Conservation (phyloP, 2,888 invertebrate species). For the Patella depressa region DNA sequence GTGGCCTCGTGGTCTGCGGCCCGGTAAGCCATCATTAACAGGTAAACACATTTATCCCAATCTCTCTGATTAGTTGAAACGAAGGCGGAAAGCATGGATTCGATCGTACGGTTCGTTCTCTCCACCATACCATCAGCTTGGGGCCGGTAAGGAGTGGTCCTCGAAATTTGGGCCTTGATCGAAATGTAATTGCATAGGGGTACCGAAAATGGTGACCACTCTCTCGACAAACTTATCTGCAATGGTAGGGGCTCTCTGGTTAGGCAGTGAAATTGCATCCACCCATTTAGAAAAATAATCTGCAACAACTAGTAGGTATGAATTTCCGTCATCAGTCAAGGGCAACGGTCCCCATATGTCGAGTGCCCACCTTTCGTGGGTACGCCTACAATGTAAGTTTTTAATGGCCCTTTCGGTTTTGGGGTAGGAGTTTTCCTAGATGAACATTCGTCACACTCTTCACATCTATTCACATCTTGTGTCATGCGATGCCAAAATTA, state of each 20-base stretch:
- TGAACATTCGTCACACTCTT: constrained; percentile 22
- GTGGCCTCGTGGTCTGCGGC: not conserved
- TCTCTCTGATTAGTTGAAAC: not conserved
- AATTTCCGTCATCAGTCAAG: not conserved
- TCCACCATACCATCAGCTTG: constrained; percentile 14
- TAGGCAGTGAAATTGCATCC: not conserved
- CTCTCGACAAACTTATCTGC: not conserved
- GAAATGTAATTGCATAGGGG: not conserved
- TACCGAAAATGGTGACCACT: not conserved
- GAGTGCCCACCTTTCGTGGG: constrained; percentile 12
- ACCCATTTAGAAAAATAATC: constrained; percentile 12
- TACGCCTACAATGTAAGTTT: not conserved
- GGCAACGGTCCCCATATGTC: constrained; percentile 14
- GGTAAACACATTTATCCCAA: not conserved
- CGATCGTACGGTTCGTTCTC: not conserved
- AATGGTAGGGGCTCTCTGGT: constrained; percentile 1
- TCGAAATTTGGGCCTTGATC: constrained; percentile 10
- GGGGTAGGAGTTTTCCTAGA: constrained; percentile 14
- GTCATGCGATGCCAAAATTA: not conserved
- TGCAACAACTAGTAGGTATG: not conserved
- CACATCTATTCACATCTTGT: not conserved
- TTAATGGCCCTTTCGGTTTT: constrained; percentile 4
- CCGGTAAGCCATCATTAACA: not conserved
- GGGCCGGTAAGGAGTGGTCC: not conserved
- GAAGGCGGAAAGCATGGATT: not conserved